phyloP scores from a whole-genome alignment of 2,888 invertebrate species.

The Ochropleura plecta region DNA sequence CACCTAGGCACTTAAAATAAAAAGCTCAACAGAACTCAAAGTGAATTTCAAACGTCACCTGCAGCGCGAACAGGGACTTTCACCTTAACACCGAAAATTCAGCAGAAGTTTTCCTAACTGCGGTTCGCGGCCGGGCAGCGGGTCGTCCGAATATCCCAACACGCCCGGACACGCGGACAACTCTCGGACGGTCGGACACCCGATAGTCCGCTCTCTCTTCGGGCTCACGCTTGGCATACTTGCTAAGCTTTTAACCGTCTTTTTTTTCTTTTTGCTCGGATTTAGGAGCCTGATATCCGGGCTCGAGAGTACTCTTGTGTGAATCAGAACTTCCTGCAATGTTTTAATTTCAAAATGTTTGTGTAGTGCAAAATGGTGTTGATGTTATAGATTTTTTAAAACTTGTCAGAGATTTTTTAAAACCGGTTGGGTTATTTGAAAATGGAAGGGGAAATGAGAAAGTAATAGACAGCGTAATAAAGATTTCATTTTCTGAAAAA shows the following conservation, averaged over 20 bases:
- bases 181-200: constrained; percentile 24
- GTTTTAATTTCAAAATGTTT: constrained; percentile 24
- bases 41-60: constrained; percentile 6
- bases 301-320: constrained; percentile 33
- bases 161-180: constrained; percentile 4
- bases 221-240: constrained; percentile 39
- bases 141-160: constrained; percentile 4
- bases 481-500: neutral
- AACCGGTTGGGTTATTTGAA: no score
- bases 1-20: neutral
- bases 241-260: constrained; percentile 56
- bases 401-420: neutral
- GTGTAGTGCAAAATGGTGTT: neutral
- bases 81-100: constrained; percentile 37
- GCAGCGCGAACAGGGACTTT: constrained; percentile 12
- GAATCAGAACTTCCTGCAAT: constrained; percentile 30
- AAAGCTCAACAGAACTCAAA: constrained; percentile 26
- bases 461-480: neutral
- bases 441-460: neutral
- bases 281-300: constrained; percentile 44
- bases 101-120: constrained; percentile 42
- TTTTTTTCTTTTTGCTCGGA: constrained; percentile 43
- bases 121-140: constrained; percentile 20
- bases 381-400: neutral
- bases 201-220: constrained; percentile 3